These are phyloP conservation scores for Tenrec ecaudatus DNA, from an alignment of 2,113 vertebrate genomes.

Conservation along the genomic window DNA sequence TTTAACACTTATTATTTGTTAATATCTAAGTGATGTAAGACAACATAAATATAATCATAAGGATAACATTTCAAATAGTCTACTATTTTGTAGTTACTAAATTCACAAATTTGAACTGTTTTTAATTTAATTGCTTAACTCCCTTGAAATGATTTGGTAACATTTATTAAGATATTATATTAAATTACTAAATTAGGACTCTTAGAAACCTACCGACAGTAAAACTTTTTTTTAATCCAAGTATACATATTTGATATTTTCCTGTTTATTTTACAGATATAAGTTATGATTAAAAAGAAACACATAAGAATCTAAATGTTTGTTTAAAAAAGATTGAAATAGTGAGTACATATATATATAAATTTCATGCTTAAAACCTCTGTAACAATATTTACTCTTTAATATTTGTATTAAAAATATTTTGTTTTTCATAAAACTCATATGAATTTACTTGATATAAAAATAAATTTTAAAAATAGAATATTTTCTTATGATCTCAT, in stretches of 20 bases:
- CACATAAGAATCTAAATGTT: background rate
- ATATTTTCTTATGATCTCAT: background rate
- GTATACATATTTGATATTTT: background rate
- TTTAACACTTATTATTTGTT: conserved; percentile 90
- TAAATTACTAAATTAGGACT: conserved; percentile 71
- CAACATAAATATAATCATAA: conserved; percentile 91
- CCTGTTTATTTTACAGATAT: background rate
- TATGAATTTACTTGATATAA: background rate
- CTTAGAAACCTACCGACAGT: background rate
- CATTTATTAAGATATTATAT: conserved; percentile 74
- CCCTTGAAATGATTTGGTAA: conserved; percentile 79
- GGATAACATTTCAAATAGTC: conserved; percentile 86
- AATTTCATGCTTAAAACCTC: background rate
- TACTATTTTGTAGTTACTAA: conserved; percentile 91
- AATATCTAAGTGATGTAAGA: conserved; percentile 89
- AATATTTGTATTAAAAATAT: background rate
- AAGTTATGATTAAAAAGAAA: background rate
- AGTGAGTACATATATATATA: background rate
- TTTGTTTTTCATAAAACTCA: background rate
- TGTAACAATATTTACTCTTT: background rate
- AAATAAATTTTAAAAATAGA: background rate
- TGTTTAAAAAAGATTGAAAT: background rate
- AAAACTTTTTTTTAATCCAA: background rate
- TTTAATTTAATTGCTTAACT: conserved; percentile 90
- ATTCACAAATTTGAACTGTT: conserved; percentile 92